phyloP scores from a whole-genome alignment of 2,113 vertebrate genomes.

The Tinamus guttatus region DNA sequence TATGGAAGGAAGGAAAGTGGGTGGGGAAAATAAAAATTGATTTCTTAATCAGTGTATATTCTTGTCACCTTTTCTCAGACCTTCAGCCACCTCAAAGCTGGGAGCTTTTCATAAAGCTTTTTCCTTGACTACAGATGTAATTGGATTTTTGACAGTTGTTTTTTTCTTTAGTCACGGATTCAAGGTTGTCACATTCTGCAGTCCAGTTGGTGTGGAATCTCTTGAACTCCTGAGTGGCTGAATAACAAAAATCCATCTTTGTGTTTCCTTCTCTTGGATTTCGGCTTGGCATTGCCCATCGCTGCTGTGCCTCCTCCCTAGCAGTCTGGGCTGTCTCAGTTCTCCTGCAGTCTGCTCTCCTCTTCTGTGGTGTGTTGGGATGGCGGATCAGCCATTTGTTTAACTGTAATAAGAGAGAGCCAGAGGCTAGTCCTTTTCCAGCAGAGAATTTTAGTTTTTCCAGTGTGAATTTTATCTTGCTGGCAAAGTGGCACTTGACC shows the following conservation, averaged over 20 bases:
- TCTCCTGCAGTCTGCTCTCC: not conserved
- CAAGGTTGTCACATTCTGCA: not conserved
- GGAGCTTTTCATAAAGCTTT: not conserved
- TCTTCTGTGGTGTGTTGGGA: not conserved
- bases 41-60: not conserved
- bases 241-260: not conserved
- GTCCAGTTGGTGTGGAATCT: not conserved
- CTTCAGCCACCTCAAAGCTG: not conserved
- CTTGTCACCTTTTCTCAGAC: not conserved
- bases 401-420: not conserved
- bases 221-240: not conserved
- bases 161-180: not conserved
- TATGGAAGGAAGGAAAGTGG: not conserved
- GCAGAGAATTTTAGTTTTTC: no score
- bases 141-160: not conserved
- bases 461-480: not conserved
- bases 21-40: not conserved
- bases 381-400: not conserved
- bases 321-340: not conserved
- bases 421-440: not conserved
- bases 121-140: not conserved
- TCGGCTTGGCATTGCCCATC: fast-evolving
- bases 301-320: not conserved
- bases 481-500: not conserved
- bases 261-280: not conserved